These are phyloP conservation scores for Spodoptera exigua DNA, from an alignment of 2,888 invertebrate species.

Conservation along the genomic window DNA sequence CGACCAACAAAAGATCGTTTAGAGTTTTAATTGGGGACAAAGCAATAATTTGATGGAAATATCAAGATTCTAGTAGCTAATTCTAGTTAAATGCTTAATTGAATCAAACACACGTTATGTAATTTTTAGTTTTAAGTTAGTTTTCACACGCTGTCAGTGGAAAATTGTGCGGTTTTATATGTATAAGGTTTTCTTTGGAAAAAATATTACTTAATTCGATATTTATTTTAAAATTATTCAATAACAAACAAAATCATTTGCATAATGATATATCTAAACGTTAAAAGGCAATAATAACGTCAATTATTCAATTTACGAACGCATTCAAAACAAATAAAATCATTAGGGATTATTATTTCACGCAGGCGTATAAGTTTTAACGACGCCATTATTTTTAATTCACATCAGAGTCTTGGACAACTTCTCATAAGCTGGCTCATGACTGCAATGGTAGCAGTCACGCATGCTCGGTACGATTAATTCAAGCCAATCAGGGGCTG, in stretches of 20 bases:
- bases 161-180: not conserved
- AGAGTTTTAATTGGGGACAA: conserved; percentile 55
- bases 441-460: conserved; percentile 84
- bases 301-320: conserved; percentile 58
- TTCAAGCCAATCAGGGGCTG: conserved; percentile 88
- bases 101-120: conserved; percentile 32
- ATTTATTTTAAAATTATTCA: conserved; percentile 13
- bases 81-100: conserved; percentile 48
- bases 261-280: conserved; percentile 14
- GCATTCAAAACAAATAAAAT: conserved; percentile 66
- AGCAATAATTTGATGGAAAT: conserved; percentile 47
- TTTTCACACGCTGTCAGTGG: conserved; percentile 42
- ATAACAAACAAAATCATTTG: conserved; percentile 20
- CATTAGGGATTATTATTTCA: conserved; percentile 67
- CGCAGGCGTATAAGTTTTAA: conserved; percentile 81
- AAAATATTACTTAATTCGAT: too few relatives aligned
- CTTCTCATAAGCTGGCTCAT: conserved; percentile 80
- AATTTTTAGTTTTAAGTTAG: conserved; percentile 29
- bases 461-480: conserved; percentile 87
- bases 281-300: conserved; percentile 37
- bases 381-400: conserved; percentile 87
- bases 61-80: conserved; percentile 36
- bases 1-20: conserved; percentile 72
- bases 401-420: conserved; percentile 73
- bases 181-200: too few relatives aligned